Base-by-base conservation (phyloP, 1,140 invertebrate species). In the Agrilus planipennis region DNA sequence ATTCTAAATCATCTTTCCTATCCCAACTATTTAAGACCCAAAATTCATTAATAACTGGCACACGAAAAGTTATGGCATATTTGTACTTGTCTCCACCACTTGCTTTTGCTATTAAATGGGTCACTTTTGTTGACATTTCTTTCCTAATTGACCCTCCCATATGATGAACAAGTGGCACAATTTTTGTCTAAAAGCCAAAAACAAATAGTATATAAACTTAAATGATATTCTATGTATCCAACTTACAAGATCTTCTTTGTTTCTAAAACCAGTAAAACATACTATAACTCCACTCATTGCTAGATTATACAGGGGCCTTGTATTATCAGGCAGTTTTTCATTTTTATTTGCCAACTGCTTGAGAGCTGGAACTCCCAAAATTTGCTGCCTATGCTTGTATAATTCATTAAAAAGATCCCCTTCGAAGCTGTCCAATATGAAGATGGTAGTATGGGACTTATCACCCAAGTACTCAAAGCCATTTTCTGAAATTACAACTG, bases 91-190 rank as follows among this genome's bases (percentile, higher is more conserved):
- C 81, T 43, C 91, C 89, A 28, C 78, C 77, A 53, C 81, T 82
- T 55, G 75, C 73, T 53, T 84, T 84, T 34, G 90, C 87, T 49
- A 97, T 86, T 27, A 98, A 70, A 71, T 96, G 91, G 32, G 91
- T 96, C 41, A 90, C 81, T 59, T 84, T 89, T 14, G 73, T 70
- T 40, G 76, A 79, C 70, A 90, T 81, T 51, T 93, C 88, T 65
- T 84, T 88, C 34, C 89, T 73, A 50, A 95, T 84, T 53, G 85
- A 91, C 12, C 90, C 91, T 46, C 89, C 89, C 90, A 96, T 94
- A 58, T 83, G 79, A 68, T 94, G 90, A 46, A 94, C 83, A 56
- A 88, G 71, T 51, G 79, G 79, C 46, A 89, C 81, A 53, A 93
- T 69, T 57, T 77, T 77, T 44, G 76, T 79, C 88, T 91, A 61